These are phyloP conservation scores for Epirrhoe tristata DNA, from an alignment of 2,888 invertebrate species.

Conservation along the genomic window DNA sequence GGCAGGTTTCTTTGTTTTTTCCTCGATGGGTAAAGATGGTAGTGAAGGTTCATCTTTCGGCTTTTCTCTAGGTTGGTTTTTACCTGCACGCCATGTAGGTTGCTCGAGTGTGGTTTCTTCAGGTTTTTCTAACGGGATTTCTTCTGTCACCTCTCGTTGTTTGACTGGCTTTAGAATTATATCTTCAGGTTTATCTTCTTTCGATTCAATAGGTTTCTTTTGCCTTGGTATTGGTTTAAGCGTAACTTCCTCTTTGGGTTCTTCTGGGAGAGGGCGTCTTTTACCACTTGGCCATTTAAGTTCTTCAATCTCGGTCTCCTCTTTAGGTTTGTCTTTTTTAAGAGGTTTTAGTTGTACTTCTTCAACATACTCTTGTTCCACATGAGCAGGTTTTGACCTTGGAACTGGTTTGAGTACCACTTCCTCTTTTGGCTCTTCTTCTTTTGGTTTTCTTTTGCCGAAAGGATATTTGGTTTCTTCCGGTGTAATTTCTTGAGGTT, in stretches of 20 bases:
- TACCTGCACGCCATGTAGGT: slow-evolving; percentile 57
- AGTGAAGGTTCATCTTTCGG: no score
- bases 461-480: slow-evolving; percentile 63
- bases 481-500: slow-evolving; percentile 50
- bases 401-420: slow-evolving; percentile 61
- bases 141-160: slow-evolving; percentile 32
- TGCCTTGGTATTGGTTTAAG: slow-evolving; percentile 54
- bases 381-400: slow-evolving; percentile 36
- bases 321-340: slow-evolving; percentile 60
- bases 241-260: slow-evolving; percentile 59
- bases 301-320: slow-evolving; percentile 65
- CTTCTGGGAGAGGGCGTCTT: slow-evolving; percentile 49
- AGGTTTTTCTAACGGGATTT: slow-evolving; percentile 44
- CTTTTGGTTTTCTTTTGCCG: slow-evolving; percentile 17
- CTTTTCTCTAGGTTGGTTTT: slow-evolving; percentile 20
- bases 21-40: no score
- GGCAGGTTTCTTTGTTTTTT: no score
- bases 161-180: neutral
- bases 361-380: slow-evolving; percentile 34
- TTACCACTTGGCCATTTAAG: slow-evolving; percentile 51
- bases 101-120: slow-evolving; percentile 61
- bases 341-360: slow-evolving; percentile 58
- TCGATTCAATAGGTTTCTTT: slow-evolving; percentile 45
- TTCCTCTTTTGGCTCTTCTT: slow-evolving; percentile 58
- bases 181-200: slow-evolving; percentile 65